phyloP scores from a whole-genome alignment of 1,140 invertebrate genomes.

The Orchesella cincta region DNA sequence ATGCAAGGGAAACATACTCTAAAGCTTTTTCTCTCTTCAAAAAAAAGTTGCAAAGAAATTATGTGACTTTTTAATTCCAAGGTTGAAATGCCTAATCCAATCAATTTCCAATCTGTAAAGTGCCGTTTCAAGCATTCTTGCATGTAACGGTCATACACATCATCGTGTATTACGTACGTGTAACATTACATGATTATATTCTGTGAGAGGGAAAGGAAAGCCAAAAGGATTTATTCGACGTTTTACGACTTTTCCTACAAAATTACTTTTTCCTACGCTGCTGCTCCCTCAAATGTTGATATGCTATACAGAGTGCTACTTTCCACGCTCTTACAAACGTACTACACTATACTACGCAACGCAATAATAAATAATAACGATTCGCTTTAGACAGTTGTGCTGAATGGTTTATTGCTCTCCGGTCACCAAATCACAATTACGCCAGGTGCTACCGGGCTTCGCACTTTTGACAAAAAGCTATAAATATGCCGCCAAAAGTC shows the following conservation, averaged over 20 bases:
- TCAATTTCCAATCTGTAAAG: neutral
- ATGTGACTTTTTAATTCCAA: too few relatives aligned
- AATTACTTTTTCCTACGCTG: neutral
- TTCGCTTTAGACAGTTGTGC: constrained; percentile 25
- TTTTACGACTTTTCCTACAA: constrained; percentile 20
- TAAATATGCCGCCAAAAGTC: constrained; percentile 4
- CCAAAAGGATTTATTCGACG: constrained; percentile 23
- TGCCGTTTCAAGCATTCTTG: too few relatives aligned
- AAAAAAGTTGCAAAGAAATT: neutral
- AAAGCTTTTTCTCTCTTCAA: neutral
- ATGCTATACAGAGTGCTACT: neutral
- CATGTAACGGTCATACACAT: constrained; percentile 9
- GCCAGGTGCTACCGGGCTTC: constrained; percentile 21
- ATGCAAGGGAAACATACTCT: neutral
- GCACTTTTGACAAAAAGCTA: constrained; percentile 18
- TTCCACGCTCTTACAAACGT: neutral
- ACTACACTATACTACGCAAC: neutral
- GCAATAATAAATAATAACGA: constrained; percentile 4
- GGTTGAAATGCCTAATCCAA: neutral
- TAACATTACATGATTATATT: neutral
- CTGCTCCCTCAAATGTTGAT: neutral
- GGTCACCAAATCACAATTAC: constrained; percentile 28
- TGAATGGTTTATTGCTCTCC: constrained; percentile 29
- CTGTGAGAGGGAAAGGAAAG: neutral
- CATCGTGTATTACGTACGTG: neutral